Percentiles rank a stretch among this genome's conserved stretches.
phyloP scores from a whole-genome alignment of 2,797 vertebrate genomes.

The Linurgus olivaceus region DNA sequence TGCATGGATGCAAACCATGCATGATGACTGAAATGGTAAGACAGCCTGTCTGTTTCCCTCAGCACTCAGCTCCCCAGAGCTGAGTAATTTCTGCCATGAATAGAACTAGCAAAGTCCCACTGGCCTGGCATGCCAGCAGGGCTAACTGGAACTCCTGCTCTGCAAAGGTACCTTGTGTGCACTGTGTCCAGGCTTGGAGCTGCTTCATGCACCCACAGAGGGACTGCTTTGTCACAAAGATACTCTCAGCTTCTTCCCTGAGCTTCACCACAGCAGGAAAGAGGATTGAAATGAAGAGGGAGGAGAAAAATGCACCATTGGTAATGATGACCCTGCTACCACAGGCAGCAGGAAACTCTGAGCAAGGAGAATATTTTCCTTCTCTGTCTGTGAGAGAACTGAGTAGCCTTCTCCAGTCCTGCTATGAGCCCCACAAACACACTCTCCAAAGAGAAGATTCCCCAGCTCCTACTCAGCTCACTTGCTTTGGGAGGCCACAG shows the following conservation, averaged over 20 bases:
- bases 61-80: neutral
- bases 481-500: neutral
- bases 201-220: neutral
- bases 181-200: neutral
- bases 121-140: neutral
- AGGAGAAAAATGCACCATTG: neutral
- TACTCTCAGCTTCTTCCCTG: neutral
- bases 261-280: neutral
- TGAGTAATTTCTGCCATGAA: neutral
- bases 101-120: neutral
- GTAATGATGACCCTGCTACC: neutral
- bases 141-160: neutral
- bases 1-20: neutral
- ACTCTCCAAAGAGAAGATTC: neutral
- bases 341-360: neutral
- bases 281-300: neutral
- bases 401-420: fast-evolving
- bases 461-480: neutral
- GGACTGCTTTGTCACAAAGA: neutral
- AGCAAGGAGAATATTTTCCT: neutral
- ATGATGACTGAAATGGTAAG: neutral
- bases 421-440: neutral
- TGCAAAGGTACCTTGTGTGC: neutral
- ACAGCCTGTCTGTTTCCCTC: neutral
- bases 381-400: neutral